These are phyloP conservation scores for Anodontia alba DNA, from an alignment of 2,888 invertebrate species.

Conservation along the genomic window DNA sequence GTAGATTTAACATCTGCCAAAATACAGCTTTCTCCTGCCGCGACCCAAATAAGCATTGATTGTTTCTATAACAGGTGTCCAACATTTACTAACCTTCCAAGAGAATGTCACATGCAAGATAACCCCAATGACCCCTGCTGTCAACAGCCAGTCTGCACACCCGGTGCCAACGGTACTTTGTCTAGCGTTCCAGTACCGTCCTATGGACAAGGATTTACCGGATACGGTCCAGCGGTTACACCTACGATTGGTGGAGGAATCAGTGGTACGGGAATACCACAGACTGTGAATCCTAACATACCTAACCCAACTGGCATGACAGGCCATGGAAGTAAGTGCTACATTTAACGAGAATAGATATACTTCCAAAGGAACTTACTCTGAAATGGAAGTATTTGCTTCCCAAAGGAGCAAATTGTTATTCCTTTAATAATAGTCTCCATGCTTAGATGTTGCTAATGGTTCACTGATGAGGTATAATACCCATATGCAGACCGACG, in stretches of 20 bases:
- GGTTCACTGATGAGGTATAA: no score
- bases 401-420: no score
- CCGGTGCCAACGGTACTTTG: conserved; percentile 43
- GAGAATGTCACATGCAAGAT: conserved; percentile 60
- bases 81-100: conserved; percentile 59
- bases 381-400: no score
- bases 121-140: conserved; percentile 72
- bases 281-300: not conserved
- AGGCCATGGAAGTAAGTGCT: conserved; percentile 48
- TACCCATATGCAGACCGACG: no score
- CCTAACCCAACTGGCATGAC: conserved; percentile 24
- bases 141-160: conserved; percentile 61
- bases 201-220: conserved; percentile 71
- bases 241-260: conserved; percentile 56
- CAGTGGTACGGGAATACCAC: not conserved
- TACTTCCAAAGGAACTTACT: no score
- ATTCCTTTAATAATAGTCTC: no score
- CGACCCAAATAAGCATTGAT: no score
- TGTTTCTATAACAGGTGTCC: conserved; percentile 71
- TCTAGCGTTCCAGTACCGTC: conserved; percentile 62
- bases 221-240: conserved; percentile 60
- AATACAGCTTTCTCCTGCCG: no score
- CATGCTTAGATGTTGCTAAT: no score
- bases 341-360: no score
- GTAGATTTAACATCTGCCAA: no score